Evolutionary conservation across 2,797 vertebrate species (phyloP).

Genomic region (Rhinichthys osculus): DNA sequence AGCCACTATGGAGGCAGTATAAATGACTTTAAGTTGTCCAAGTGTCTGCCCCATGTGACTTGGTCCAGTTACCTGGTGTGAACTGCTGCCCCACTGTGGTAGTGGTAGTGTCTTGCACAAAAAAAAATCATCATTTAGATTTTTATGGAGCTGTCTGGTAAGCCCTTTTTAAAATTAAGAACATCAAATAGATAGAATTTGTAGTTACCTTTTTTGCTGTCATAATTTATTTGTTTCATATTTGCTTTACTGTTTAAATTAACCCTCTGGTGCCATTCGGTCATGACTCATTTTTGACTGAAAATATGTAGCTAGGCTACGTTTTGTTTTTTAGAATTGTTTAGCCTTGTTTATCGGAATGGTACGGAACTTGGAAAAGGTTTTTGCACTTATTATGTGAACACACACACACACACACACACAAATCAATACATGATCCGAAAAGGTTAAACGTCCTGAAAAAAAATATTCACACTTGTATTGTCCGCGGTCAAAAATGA

Average conservation of each 20-base stretch:
- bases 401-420: not conserved
- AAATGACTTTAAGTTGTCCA: not conserved
- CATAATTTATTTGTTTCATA: not conserved
- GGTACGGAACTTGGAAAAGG: too few relatives aligned
- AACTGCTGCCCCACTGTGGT: constrained; percentile 34
- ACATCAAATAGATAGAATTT: not conserved
- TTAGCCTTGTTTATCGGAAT: too few relatives aligned
- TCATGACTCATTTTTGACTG: too few relatives aligned
- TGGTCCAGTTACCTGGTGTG: not conserved
- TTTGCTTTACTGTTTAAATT: not conserved
- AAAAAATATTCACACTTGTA: too few relatives aligned
- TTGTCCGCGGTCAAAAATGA: too few relatives aligned
- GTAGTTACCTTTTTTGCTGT: not conserved
- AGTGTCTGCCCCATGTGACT: too few relatives aligned
- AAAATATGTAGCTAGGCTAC: too few relatives aligned
- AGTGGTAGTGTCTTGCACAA: not conserved
- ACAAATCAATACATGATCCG: too few relatives aligned
- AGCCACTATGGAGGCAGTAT: constrained; percentile 33
- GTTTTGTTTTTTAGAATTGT: too few relatives aligned
- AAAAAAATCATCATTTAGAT: not conserved
- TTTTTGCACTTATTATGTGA: too few relatives aligned
- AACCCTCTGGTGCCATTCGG: too few relatives aligned
- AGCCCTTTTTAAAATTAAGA: not conserved
- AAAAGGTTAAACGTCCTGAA: too few relatives aligned
- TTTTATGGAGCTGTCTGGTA: not conserved